Evolutionary conservation across 1,140 invertebrate species (phyloP).

Genomic region (Drosophila bocki): DNA sequence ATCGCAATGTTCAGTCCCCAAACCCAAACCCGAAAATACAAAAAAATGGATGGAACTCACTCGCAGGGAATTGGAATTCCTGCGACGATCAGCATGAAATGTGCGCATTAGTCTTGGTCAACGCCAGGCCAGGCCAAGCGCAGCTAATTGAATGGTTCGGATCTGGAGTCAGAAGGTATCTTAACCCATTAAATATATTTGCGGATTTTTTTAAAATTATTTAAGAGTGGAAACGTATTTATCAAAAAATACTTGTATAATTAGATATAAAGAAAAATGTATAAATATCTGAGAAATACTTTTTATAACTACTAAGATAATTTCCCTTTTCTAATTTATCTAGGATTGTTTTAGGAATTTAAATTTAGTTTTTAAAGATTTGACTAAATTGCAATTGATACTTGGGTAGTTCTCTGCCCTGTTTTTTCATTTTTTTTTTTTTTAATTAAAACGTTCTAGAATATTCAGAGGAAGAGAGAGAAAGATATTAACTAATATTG

Average conservation of each 20-base stretch:
- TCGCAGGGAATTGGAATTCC: slow-evolving; percentile 46
- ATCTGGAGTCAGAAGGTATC: slow-evolving; percentile 3
- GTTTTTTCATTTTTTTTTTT: no score
- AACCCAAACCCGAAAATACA: neutral
- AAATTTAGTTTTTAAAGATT: neutral
- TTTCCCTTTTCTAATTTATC: neutral
- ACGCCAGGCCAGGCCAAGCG: slow-evolving; percentile 24
- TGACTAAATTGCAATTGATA: neutral
- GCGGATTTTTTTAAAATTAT: no score
- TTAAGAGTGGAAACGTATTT: neutral
- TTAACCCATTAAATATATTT: slow-evolving; percentile 21
- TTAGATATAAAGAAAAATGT: no score
- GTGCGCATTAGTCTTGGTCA: slow-evolving; percentile 60
- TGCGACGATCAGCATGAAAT: slow-evolving; percentile 62
- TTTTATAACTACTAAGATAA: neutral
- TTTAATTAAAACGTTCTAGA: no score
- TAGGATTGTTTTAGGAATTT: neutral
- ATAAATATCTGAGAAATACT: no score
- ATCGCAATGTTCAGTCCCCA: neutral
- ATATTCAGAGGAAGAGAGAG: no score
- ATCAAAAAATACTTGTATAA: no score
- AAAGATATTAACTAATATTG: no score
- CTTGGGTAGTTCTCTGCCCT: neutral
- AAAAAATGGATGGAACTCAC: slow-evolving; percentile 11
- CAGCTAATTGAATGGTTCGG: slow-evolving; percentile 50